A percentile compares a stretch with the other conserved stretches of the same genome.
Evolutionary conservation across 2,888 invertebrate genomes (phyloP).

Genomic region (Oegoconia quadripuncta): DNA sequence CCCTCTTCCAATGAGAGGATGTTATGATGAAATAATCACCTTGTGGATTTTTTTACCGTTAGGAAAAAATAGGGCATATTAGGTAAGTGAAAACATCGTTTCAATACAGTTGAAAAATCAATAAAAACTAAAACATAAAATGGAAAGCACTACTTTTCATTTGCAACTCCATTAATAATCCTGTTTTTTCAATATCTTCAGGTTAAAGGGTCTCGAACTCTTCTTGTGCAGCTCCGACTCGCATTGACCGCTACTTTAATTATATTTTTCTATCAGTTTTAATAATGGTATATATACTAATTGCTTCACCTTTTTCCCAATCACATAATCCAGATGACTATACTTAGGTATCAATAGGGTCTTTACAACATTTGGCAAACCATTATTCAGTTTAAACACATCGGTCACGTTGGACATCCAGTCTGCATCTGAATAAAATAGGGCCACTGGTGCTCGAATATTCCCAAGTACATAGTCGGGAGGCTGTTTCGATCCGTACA

Average conservation of each 20-base stretch:
- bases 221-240: no score
- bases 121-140: no score
- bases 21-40: no score
- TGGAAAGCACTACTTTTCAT: no score
- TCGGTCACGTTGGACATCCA: slow-evolving; percentile 8
- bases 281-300: neutral
- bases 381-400: neutral
- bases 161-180: no score
- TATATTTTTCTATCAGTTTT: neutral
- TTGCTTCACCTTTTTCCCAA: slow-evolving; percentile 10
- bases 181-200: no score
- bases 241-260: neutral
- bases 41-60: no score
- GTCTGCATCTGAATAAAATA: slow-evolving; percentile 21
- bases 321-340: slow-evolving; percentile 23
- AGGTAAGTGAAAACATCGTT: no score
- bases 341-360: slow-evolving; percentile 15
- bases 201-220: no score
- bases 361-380: slow-evolving; percentile 14
- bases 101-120: no score
- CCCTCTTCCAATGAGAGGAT: no score
- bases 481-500: slow-evolving; percentile 2
- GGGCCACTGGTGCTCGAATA: slow-evolving; percentile 8
- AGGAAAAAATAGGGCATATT: no score
- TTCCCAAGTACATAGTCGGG: neutral